Evolutionary conservation across 2,113 vertebrate species (phyloP), one percentile per base, ranked within the genome.

Genomic region (Porphyrio hochstetteri): DNA sequence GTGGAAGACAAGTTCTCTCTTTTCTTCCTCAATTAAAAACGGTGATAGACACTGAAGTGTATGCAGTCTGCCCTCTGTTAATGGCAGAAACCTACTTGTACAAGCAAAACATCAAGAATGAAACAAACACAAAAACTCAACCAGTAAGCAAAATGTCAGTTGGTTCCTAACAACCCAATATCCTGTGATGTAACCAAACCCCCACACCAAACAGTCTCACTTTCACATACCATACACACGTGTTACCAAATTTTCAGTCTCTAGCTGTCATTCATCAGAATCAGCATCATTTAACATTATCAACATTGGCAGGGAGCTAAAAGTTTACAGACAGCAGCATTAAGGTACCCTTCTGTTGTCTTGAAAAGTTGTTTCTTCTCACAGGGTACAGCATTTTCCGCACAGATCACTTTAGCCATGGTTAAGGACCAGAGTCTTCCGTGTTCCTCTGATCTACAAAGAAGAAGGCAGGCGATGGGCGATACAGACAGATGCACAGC

Each of bases 351-450:
- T 94, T 99, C 98, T 74, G 98, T 94, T 79, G 95, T 98, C 86
- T 94, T 95, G 46, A 98, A 99, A 70, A 99, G 98, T 36, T 88
- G 96, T 72, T 97, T 98, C 80, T 98, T 69, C 64, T 97, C 95
- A 81, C 96, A 97, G 56, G 94, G 74, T 55, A 93, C 82, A 83
- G 98, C 15, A 7, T 86, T 96, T 77, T 86, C 97, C 40, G 63
- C 93, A 74, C 71, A 70, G 11, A 99, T 98, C 96, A 98, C 98
- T 96, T 98, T 98, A 90, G 98, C 97, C 91, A 99, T 95, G 69
- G 98, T 98, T 95, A 99, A 97, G 94, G 99, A 98, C 99, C 99
- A 99, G 31, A 99, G 97, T 82, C 98, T 98, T 71, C 99, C 99
- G 33, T 96, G 97, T 79, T 98, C 97, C 89, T 98, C 92, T 33